phyloP scores from a whole-genome alignment of 2,113 vertebrate species.

The Argyrosomus japonicus region DNA sequence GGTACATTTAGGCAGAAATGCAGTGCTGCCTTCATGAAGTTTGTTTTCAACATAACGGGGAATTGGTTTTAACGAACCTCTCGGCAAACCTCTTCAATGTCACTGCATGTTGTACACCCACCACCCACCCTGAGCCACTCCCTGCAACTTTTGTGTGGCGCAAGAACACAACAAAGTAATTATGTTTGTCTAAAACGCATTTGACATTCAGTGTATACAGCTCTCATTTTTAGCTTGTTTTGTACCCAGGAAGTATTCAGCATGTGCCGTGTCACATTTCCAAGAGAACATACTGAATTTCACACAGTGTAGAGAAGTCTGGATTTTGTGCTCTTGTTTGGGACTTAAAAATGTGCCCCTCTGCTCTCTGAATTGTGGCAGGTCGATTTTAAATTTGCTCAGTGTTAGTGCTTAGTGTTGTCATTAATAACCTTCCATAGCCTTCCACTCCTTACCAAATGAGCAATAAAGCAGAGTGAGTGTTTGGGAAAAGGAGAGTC shows the following conservation, averaged over 20 bases:
- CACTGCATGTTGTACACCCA: background rate
- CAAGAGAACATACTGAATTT: background rate
- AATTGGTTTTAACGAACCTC: background rate
- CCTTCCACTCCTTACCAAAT: constrained; percentile 34
- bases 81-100: background rate
- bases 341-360: background rate
- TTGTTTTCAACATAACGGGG: background rate
- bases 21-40: background rate
- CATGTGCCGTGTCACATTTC: background rate
- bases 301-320: background rate
- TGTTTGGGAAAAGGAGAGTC: constrained; percentile 56
- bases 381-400: background rate
- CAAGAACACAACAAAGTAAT: background rate
- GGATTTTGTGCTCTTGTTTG: background rate
- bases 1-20: background rate
- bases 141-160: background rate
- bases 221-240: background rate
- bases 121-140: background rate
- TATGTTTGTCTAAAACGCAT: background rate
- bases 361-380: background rate
- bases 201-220: background rate
- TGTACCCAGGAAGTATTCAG: background rate
- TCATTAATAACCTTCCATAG: constrained; percentile 14
- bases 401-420: background rate
- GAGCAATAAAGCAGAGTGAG: constrained; percentile 55